Conservation (phyloP, 2,797 vertebrate species). For the Danio albolineatus region DNA sequence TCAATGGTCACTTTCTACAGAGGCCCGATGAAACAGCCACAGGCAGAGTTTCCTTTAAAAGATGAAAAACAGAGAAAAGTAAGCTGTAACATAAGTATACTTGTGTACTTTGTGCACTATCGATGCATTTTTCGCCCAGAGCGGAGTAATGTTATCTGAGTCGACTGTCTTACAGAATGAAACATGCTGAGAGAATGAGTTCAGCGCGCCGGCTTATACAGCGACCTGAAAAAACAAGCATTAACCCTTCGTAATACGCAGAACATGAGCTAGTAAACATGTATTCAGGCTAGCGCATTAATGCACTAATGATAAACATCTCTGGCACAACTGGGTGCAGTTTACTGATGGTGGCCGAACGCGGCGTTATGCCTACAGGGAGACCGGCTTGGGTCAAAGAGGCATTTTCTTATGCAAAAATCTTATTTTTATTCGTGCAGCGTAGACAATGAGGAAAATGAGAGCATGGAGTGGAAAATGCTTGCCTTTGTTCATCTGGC, state of each 20-base stretch:
- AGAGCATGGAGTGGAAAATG: background rate
- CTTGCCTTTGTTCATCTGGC: conserved; percentile 11
- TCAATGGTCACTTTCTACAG: conserved; percentile 54
- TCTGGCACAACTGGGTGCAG: conserved; percentile 37
- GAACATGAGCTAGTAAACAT: conserved; percentile 32
- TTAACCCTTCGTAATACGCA: conserved; percentile 40
- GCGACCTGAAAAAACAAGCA: conserved; percentile 44
- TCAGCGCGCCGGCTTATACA: conserved; percentile 23
- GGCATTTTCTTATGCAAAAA: background rate
- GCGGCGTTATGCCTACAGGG: background rate
- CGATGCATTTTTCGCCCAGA: conserved; percentile 43
- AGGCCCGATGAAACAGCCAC: conserved; percentile 42
- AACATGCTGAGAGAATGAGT: conserved; percentile 33
- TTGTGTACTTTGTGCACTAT: conserved; percentile 44
- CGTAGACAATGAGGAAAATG: conserved; percentile 11
- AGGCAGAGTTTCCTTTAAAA: conserved; percentile 51
- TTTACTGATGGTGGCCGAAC: conserved; percentile 21
- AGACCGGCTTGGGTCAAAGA: conserved; percentile 7
- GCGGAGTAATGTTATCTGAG: conserved; percentile 42
- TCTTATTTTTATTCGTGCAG: background rate
- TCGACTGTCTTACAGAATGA: conserved; percentile 45
- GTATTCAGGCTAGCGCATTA: conserved; percentile 27
- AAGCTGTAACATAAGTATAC: conserved; percentile 52
- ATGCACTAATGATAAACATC: conserved; percentile 26
- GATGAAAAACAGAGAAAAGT: conserved; percentile 41